Conservation (phyloP, 2,888 invertebrate species). For the Diaphora mendica region DNA sequence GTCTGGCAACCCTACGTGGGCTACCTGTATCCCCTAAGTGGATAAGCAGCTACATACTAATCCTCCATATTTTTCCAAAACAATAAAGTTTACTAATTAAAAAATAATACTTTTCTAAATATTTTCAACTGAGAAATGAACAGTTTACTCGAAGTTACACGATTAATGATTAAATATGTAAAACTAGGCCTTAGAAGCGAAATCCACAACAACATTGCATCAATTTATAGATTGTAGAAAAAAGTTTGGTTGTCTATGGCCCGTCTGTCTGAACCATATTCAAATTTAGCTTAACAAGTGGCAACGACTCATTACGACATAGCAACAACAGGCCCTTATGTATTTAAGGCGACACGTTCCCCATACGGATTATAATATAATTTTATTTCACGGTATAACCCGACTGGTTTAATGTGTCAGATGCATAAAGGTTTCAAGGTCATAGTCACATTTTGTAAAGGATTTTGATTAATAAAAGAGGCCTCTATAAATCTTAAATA, state of each 20-base stretch:
- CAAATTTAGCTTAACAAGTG: slow-evolving; percentile 51
- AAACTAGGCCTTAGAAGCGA: background rate
- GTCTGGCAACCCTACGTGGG: no score
- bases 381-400: slow-evolving; percentile 33
- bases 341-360: slow-evolving; percentile 48
- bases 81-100: no score
- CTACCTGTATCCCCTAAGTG: no score
- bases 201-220: no score
- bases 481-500: background rate
- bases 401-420: slow-evolving; percentile 7
- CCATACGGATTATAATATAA: slow-evolving; percentile 46
- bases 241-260: slow-evolving; percentile 17
- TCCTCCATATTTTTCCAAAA: no score
- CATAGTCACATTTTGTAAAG: no score
- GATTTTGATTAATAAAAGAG: background rate
- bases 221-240: background rate
- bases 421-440: no score
- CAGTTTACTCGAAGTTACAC: background rate
- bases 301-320: slow-evolving; percentile 41
- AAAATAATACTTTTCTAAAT: no score
- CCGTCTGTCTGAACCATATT: slow-evolving; percentile 28
- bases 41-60: no score
- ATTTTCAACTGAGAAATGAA: background rate
- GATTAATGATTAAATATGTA: background rate
- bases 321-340: slow-evolving; percentile 51